phyloP scores from a whole-genome alignment of 2,113 vertebrate species.

The Hiodon alosoides region DNA sequence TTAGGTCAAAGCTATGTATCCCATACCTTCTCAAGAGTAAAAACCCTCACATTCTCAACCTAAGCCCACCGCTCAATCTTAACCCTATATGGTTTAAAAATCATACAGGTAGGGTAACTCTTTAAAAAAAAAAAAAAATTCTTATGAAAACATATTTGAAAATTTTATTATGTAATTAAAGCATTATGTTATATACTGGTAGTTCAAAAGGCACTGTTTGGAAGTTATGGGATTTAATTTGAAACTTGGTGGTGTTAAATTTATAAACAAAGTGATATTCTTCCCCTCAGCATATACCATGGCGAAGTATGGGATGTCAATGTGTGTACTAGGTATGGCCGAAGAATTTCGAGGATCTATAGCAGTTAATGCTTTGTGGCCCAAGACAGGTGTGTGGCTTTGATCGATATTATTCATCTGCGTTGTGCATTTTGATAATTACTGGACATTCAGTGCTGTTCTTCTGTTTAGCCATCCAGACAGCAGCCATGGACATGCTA shows the following conservation, averaged over 20 bases:
- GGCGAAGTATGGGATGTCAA: constrained; percentile 97
- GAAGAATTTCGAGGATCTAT: constrained; percentile 94
- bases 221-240: neutral
- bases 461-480: constrained; percentile 75
- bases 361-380: constrained; percentile 94
- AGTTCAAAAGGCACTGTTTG: neutral
- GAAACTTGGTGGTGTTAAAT: neutral
- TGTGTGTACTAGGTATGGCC: constrained; percentile 97
- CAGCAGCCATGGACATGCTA: constrained; percentile 90
- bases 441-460: neutral
- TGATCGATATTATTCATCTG: neutral
- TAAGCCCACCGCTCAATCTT: constrained; percentile 89
- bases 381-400: constrained; percentile 74
- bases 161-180: neutral
- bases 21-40: constrained; percentile 83
- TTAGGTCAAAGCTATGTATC: constrained; percentile 88
- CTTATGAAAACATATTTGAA: neutral
- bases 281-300: constrained; percentile 82
- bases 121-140: neutral
- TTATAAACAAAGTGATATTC: neutral
- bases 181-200: neutral
- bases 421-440: neutral
- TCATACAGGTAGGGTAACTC: constrained; percentile 66
- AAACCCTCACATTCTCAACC: constrained; percentile 87
- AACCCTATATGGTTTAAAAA: constrained; percentile 97